phyloP scores from a whole-genome alignment of 1,140 invertebrate species.

The Paralvinella palmiformis region DNA sequence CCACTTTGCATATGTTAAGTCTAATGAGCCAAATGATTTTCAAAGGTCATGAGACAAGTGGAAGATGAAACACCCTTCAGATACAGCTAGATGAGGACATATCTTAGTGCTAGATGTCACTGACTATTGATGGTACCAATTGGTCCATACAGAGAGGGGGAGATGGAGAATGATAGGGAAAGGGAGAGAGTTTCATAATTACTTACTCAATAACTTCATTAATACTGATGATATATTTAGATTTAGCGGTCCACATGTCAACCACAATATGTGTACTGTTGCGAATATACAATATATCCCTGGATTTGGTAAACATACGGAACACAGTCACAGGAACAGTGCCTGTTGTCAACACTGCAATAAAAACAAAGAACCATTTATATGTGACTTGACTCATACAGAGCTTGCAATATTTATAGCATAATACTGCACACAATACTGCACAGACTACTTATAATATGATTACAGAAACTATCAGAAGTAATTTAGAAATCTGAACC shows the following conservation, averaged over 20 bases:
- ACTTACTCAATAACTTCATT: slow-evolving; percentile 1
- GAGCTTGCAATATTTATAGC: no score
- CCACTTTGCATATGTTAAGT: no score
- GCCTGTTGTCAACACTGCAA: slow-evolving; percentile 2
- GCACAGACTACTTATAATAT: no score
- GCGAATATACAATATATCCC: slow-evolving; percentile 4
- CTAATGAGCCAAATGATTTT: no score
- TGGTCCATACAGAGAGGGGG: background rate
- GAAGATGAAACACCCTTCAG: no score
- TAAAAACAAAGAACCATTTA: no score
- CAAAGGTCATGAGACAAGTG: no score
- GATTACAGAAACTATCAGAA: no score
- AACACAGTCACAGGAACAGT: slow-evolving; percentile 1
- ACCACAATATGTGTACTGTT: slow-evolving; percentile 6
- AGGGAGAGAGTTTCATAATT: background rate
- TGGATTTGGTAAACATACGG: slow-evolving; percentile 12
- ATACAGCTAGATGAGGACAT: background rate
- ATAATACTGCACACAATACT: no score
- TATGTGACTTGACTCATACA: no score
- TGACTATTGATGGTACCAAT: background rate
- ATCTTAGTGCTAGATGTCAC: background rate
- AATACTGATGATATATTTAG: slow-evolving; percentile 7
- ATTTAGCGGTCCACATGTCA: slow-evolving; percentile 11
- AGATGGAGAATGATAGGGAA: background rate
- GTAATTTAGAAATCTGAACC: no score